phyloP scores from a whole-genome alignment of 2,797 vertebrate genomes.

The Amblyopsis hoosieri region DNA sequence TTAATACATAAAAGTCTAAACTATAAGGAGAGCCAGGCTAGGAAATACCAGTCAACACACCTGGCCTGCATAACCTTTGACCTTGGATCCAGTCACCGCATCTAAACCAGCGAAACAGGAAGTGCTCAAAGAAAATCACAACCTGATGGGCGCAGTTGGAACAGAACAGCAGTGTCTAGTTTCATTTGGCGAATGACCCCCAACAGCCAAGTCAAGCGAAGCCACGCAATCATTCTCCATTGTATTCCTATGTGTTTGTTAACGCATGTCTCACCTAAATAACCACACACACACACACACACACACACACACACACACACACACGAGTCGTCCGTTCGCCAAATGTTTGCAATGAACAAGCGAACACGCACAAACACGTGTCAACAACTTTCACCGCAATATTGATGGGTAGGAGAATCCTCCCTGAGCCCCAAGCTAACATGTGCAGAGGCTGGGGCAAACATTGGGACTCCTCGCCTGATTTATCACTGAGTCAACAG shows the following conservation, averaged over 20 bases:
- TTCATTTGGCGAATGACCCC: conserved; percentile 17
- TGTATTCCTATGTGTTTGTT: conserved; percentile 20
- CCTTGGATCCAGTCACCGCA: conserved; percentile 51
- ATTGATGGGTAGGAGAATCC: conserved; percentile 39
- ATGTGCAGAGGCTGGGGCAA: conserved; percentile 40
- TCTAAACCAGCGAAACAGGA: conserved; percentile 48
- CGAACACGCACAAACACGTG: conserved; percentile 25
- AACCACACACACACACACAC: neutral
- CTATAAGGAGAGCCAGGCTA: conserved; percentile 30
- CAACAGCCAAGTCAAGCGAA: conserved; percentile 11
- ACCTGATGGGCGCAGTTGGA: conserved; percentile 36
- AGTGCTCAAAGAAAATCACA: conserved; percentile 41
- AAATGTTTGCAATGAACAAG: conserved; percentile 31
- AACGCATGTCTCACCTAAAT: neutral
- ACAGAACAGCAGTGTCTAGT: conserved; percentile 11
- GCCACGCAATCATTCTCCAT: neutral
- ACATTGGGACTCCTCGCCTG: conserved; percentile 33
- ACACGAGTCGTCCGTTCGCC: conserved; percentile 10
- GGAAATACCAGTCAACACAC: conserved; percentile 53
- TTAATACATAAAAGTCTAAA: conserved; percentile 46
- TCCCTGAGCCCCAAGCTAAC: conserved; percentile 38
- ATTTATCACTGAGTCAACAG: conserved; percentile 54
- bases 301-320: no score
- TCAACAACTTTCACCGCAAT: conserved; percentile 45
- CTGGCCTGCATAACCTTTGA: conserved; percentile 61